Conservation (phyloP, 2,797 vertebrate genomes). For the Aldrovandia affinis region DNA sequence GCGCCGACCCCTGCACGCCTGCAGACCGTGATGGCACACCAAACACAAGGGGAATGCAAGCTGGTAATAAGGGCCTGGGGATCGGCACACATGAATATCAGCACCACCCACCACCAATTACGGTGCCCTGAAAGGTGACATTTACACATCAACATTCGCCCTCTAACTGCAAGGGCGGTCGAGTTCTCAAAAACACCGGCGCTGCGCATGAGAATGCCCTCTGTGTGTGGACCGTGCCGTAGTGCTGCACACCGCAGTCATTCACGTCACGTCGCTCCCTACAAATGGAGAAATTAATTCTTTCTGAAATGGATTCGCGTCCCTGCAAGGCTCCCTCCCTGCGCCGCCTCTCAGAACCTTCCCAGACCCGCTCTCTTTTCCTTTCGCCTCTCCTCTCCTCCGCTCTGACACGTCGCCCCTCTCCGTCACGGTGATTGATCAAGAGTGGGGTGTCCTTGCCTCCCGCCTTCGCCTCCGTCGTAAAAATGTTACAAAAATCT, state of each 20-base stretch:
- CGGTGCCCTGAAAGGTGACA: neutral
- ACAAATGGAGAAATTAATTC: neutral
- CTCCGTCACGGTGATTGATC: neutral
- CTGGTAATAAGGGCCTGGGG: neutral
- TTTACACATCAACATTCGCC: slow-evolving; percentile 7
- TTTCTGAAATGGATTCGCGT: neutral
- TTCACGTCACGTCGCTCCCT: neutral
- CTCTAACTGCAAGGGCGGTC: neutral
- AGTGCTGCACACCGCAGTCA: neutral
- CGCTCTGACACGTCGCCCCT: neutral
- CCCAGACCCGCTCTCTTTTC: neutral
- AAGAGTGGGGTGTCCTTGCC: neutral
- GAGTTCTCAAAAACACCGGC: neutral
- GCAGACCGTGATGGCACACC: slow-evolving; percentile 14
- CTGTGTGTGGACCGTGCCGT: neutral
- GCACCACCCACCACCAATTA: neutral
- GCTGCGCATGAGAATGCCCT: neutral
- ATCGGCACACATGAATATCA: neutral
- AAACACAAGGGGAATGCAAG: neutral
- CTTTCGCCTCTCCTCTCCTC: neutral
- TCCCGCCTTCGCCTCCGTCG: neutral
- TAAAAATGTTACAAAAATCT: neutral
- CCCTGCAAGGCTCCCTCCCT: neutral
- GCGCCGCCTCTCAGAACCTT: neutral
- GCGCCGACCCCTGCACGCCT: neutral